Percentiles rank a stretch among this genome's conserved stretches.
These are phyloP conservation scores for Ostrea edulis DNA, from an alignment of 1,140 invertebrate genomes.

Conservation along the genomic window DNA sequence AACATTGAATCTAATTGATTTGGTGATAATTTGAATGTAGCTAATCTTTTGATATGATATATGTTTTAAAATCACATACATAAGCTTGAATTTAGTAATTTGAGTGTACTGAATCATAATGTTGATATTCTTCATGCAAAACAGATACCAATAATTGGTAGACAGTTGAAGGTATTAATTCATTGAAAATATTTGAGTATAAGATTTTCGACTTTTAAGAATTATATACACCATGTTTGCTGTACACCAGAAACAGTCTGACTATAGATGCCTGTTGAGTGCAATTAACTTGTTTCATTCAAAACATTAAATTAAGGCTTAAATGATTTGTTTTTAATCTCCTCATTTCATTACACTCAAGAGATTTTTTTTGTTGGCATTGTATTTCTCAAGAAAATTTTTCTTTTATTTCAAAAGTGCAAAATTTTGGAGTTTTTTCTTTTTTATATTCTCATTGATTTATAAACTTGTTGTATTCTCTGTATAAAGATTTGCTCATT, in stretches of 20 bases:
- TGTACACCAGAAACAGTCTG: not conserved
- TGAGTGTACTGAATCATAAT: not conserved
- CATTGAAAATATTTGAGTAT: not conserved
- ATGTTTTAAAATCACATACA: not conserved
- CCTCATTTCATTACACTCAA: too few species aligned
- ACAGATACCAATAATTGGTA: conserved; percentile 4
- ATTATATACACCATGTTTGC: not conserved
- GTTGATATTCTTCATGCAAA: not conserved
- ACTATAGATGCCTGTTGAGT: not conserved
- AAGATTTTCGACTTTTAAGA: not conserved
- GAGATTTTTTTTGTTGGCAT: too few species aligned
- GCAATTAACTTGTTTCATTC: not conserved
- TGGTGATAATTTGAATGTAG: not conserved
- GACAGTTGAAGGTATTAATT: conserved; percentile 9
- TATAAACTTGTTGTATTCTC: too few species aligned
- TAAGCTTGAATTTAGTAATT: not conserved
- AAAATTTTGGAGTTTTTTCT: too few species aligned
- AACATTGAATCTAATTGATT: not conserved
- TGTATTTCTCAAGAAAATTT: too few species aligned
- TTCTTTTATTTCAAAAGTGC: too few species aligned
- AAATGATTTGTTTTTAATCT: too few species aligned
- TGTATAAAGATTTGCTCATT: too few species aligned
- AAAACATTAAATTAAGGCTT: too few species aligned
- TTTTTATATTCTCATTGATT: too few species aligned
- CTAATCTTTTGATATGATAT: not conserved